phyloP scores from a whole-genome alignment of 2,113 vertebrate genomes.

The Saccopteryx bilineata region DNA sequence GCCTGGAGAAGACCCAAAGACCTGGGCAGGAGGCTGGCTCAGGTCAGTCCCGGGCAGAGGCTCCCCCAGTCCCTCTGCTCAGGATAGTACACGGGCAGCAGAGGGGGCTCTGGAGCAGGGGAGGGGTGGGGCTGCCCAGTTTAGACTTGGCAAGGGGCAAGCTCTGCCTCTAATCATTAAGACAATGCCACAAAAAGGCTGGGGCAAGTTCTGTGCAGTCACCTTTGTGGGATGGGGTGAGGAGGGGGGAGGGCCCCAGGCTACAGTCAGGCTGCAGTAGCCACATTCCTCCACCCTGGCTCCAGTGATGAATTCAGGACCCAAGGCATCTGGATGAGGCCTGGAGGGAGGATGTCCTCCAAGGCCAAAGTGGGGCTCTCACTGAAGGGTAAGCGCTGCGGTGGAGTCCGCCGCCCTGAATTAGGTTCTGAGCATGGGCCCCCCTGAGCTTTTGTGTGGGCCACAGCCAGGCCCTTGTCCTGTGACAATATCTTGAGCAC shows the following conservation, averaged over 20 bases:
- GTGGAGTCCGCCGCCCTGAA: background rate
- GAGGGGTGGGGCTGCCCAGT: background rate
- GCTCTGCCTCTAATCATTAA: background rate
- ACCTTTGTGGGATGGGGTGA: background rate
- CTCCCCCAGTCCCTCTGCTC: background rate
- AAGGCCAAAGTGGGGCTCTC: background rate
- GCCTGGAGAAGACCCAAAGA: slow-evolving; percentile 1
- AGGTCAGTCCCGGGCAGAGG: background rate
- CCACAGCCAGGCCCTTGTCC: background rate
- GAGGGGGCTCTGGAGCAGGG: slow-evolving; percentile 53
- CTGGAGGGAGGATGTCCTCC: background rate
- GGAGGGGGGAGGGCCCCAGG: background rate
- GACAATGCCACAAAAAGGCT: background rate
- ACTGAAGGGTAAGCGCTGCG: background rate
- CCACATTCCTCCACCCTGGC: background rate
- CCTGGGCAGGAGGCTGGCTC: background rate
- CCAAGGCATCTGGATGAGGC: background rate
- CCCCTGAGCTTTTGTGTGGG: background rate
- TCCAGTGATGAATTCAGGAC: background rate
- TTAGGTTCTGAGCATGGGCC: background rate
- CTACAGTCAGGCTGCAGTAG: background rate
- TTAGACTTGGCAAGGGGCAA: background rate
- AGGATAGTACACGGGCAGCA: background rate
- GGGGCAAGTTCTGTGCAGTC: background rate
- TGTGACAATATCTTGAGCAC: background rate